Percentiles rank a stretch among this genome's conserved stretches.
phyloP scores from a whole-genome alignment of 2,113 vertebrate species.

The Apus apus region DNA sequence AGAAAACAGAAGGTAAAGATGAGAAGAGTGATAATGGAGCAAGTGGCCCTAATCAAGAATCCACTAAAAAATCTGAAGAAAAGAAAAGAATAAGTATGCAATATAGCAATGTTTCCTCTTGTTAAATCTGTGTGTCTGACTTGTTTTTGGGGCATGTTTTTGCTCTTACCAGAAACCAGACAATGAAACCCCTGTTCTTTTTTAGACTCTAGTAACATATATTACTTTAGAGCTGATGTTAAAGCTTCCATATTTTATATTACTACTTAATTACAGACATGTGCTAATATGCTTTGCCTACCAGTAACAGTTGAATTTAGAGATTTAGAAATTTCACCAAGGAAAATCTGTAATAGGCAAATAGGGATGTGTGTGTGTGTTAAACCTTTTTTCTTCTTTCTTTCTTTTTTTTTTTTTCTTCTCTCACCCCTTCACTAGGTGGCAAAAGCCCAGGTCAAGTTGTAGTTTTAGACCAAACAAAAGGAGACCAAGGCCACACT shows the following conservation, averaged over 20 bases:
- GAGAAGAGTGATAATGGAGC: constrained; percentile 83
- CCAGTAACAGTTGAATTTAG: background rate
- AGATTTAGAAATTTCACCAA: background rate
- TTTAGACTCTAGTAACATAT: background rate
- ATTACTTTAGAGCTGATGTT: background rate
- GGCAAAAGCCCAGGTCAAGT: constrained; percentile 89
- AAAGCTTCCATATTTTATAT: background rate
- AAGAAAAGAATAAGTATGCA: constrained; percentile 89
- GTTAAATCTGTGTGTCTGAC: constrained; percentile 28
- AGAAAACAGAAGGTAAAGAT: constrained; percentile 87
- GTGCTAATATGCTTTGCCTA: background rate
- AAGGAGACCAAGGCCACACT: constrained; percentile 82
- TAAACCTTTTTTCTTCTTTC: background rate
- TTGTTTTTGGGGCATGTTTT: constrained; percentile 25
- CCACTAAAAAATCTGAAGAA: constrained; percentile 87
- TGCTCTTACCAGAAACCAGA: background rate
- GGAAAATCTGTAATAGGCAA: background rate
- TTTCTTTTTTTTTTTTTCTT: background rate
- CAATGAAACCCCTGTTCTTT: background rate
- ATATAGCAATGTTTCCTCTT: constrained; percentile 19
- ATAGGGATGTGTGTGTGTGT: background rate
- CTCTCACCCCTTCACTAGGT: constrained; percentile 57
- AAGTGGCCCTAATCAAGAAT: constrained; percentile 78
- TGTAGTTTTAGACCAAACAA: constrained; percentile 82
- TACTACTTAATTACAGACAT: background rate